Conservation (phyloP, 2,797 vertebrate genomes). For the Alouatta caraya region DNA sequence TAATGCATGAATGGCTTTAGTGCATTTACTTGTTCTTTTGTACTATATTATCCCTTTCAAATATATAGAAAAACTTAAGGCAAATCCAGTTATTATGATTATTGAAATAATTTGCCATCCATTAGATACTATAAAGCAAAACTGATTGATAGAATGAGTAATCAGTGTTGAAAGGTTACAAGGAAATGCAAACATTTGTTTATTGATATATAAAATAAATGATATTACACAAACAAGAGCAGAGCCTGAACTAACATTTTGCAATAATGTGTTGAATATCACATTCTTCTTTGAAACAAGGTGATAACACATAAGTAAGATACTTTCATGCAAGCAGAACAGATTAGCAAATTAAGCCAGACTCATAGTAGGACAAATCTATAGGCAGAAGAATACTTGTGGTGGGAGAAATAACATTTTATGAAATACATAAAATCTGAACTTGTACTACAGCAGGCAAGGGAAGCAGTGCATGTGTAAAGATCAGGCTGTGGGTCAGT, state of each 20-base stretch:
- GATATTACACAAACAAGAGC: not conserved
- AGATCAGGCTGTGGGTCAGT: not conserved
- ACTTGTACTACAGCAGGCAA: not conserved
- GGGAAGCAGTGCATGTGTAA: not conserved
- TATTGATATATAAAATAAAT: not conserved
- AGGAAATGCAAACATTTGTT: not conserved
- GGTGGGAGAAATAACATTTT: not conserved
- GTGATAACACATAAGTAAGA: not conserved
- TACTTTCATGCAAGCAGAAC: not conserved
- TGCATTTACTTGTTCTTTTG: not conserved
- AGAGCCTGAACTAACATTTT: not conserved
- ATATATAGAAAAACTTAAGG: not conserved
- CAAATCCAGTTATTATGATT: not conserved
- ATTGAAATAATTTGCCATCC: not conserved
- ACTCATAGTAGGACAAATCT: not conserved
- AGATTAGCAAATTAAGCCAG: not conserved
- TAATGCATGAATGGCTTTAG: not conserved
- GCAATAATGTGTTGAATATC: not conserved
- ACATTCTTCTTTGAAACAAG: not conserved
- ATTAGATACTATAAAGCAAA: not conserved
- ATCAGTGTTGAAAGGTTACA: not conserved
- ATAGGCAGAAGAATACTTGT: not conserved
- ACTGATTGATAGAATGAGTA: not conserved
- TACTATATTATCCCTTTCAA: not conserved
- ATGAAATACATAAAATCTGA: not conserved